Evolutionary conservation across 2,888 invertebrate genomes (phyloP).

Genomic region (Bimastos eiseni): DNA sequence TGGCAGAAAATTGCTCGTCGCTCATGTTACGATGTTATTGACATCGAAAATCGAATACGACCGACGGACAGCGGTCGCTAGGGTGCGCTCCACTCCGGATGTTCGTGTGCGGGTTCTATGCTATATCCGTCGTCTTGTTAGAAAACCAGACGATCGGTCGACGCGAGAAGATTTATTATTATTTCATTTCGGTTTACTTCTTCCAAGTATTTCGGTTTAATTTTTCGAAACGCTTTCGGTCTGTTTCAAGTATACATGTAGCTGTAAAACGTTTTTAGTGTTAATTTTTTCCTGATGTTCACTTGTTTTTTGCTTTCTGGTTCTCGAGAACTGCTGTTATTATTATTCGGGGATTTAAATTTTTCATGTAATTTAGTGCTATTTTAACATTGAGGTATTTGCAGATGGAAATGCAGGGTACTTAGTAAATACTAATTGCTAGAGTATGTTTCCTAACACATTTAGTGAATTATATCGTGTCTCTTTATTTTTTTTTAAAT

Average conservation of each 20-base stretch:
- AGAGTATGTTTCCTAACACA: neutral
- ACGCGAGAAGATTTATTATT: neutral
- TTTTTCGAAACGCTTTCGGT: neutral
- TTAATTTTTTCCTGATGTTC: neutral
- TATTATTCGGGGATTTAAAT: neutral
- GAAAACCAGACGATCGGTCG: neutral
- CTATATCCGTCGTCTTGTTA: neutral
- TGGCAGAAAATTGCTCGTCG: slow-evolving; percentile 13
- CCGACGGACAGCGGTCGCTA: neutral
- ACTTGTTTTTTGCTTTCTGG: neutral
- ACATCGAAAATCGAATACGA: slow-evolving; percentile 25
- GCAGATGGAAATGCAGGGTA: neutral
- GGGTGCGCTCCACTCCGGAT: neutral
- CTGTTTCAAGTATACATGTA: neutral
- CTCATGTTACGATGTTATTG: neutral
- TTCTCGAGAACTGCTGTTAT: neutral
- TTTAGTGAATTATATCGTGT: too few relatives aligned
- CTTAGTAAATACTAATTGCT: neutral
- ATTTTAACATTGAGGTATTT: too few relatives aligned
- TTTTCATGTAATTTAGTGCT: neutral
- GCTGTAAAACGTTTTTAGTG: neutral
- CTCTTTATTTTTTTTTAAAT: too few relatives aligned
- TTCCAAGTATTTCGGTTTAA: neutral
- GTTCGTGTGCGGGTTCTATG: too few relatives aligned
- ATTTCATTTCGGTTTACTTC: neutral